Evolutionary conservation across 2,113 vertebrate genomes (phyloP).

Genomic region (Chascanopsetta lugubris): DNA sequence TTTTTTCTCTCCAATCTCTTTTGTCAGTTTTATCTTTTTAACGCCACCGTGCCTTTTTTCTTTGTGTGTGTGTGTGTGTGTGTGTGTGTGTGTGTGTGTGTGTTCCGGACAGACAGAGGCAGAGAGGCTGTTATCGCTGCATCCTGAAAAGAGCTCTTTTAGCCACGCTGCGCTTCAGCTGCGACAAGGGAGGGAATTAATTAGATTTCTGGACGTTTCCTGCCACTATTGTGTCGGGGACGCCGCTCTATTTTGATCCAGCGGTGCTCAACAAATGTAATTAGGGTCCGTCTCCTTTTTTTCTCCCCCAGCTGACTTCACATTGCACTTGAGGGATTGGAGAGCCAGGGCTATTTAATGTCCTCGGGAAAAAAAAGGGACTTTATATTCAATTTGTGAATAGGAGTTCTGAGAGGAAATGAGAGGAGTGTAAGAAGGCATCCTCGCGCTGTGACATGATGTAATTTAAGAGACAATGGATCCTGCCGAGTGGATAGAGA

Average conservation of each 20-base stretch:
- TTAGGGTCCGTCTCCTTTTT: conserved; percentile 65
- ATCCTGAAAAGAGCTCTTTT: conserved; percentile 68
- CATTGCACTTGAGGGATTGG: conserved; percentile 70
- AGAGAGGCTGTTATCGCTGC: conserved; percentile 68
- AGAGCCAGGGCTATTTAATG: conserved; percentile 55
- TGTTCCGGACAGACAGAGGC: conserved; percentile 64
- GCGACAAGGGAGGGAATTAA: conserved; percentile 77
- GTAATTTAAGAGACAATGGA: conserved; percentile 29
- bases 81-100: conserved; percentile 60
- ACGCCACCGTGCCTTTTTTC: conserved; percentile 50
- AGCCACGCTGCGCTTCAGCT: conserved; percentile 61
- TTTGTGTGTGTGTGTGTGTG: conserved; percentile 60
- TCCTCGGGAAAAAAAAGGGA: conserved; percentile 55
- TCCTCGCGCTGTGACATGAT: conserved; percentile 14
- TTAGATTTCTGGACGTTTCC: conserved; percentile 77
- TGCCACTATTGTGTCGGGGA: conserved; percentile 74
- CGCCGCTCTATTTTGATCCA: conserved; percentile 72
- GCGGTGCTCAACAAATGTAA: conserved; percentile 72
- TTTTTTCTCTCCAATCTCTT: conserved; percentile 42
- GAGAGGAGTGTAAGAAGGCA: conserved; percentile 29
- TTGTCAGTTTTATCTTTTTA: conserved; percentile 77
- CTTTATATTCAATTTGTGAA: conserved; percentile 59
- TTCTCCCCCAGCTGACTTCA: conserved; percentile 63
- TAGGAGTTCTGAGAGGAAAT: conserved; percentile 37
- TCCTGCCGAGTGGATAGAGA: conserved; percentile 19